phyloP scores from a whole-genome alignment of 2,888 invertebrate species.

The Neoaliturus tenellus region DNA sequence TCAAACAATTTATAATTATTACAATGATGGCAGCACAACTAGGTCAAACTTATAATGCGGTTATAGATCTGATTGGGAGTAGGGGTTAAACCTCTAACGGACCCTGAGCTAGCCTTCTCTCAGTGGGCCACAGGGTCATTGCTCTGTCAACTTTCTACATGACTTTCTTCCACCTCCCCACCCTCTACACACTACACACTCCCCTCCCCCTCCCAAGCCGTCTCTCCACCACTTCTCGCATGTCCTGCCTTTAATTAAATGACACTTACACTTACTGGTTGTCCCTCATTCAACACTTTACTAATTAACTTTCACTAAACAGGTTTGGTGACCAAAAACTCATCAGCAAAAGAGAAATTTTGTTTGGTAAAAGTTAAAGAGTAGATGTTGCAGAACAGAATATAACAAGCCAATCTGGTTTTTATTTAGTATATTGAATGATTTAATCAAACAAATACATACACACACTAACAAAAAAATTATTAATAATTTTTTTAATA shows the following conservation, averaged over 20 bases:
- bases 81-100: background rate
- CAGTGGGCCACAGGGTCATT: slow-evolving; percentile 25
- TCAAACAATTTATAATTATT: no score
- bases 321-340: background rate
- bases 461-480: no score
- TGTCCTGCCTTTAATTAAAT: slow-evolving; percentile 20
- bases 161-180: slow-evolving; percentile 36
- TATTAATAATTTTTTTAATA: no score
- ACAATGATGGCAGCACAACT: no score
- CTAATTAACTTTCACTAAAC: background rate
- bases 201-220: background rate
- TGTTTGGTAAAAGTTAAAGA: background rate
- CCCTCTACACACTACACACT: background rate
- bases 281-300: background rate
- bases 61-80: background rate
- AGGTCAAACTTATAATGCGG: no score
- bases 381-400: background rate
- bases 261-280: background rate
- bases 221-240: background rate
- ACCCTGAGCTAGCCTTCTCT: background rate
- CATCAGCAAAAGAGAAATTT: background rate
- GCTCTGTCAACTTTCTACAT: slow-evolving; percentile 42
- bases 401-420: no score
- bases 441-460: no score
- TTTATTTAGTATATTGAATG: no score